Evolutionary conservation across 1,140 invertebrate genomes (phyloP).

Genomic region (Bilobella aurantiaca): DNA sequence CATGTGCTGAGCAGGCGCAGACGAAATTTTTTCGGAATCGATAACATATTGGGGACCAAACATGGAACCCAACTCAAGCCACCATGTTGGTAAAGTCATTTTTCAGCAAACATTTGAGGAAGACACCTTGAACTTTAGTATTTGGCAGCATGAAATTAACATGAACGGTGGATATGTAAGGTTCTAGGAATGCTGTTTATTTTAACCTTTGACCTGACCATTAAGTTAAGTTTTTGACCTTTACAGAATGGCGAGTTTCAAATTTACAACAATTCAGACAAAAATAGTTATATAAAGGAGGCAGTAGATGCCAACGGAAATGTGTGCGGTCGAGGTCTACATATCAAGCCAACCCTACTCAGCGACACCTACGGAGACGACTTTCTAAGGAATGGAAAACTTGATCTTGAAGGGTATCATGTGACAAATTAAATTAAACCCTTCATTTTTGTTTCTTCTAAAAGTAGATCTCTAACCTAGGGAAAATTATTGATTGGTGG

Average conservation of each 20-base stretch:
- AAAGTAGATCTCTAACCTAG: too few species aligned
- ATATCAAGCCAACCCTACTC: conserved; percentile 47
- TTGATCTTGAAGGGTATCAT: background rate
- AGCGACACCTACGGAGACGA: conserved; percentile 46
- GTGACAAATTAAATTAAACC: too few species aligned
- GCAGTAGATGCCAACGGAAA: conserved; percentile 50
- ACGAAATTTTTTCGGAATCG: too few species aligned
- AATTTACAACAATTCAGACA: conserved; percentile 49
- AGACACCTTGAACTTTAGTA: conserved; percentile 1
- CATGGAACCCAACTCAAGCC: too few species aligned
- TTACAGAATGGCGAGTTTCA: conserved; percentile 48
- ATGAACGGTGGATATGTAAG: conserved; percentile 19
- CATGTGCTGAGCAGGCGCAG: too few species aligned
- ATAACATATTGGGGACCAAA: too few species aligned
- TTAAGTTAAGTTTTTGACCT: background rate
- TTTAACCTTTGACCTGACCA: background rate
- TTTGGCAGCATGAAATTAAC: conserved; percentile 22
- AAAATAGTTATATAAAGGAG: conserved; percentile 49
- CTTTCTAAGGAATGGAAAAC: background rate
- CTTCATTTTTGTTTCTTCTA: too few species aligned
- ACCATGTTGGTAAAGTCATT: too few species aligned
- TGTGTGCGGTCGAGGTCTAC: too few species aligned
- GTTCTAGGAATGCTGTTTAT: background rate
- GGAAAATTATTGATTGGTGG: too few species aligned
- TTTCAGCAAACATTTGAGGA: background rate